Base-by-base conservation (phyloP, 2,888 invertebrate genomes). In the Euplexia lucipara region DNA sequence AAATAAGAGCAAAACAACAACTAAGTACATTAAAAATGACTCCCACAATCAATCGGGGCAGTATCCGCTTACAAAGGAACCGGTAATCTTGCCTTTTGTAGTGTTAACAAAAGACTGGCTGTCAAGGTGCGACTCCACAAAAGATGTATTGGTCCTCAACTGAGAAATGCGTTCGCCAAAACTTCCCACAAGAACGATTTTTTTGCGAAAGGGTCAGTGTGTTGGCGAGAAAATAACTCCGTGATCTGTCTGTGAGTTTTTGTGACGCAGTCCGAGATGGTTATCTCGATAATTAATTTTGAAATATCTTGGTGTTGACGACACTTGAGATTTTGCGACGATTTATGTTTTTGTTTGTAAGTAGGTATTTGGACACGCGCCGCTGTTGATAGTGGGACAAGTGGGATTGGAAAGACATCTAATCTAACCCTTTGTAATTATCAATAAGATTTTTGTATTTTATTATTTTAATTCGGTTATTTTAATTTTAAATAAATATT, bases 61-160 rank as follows among this genome's bases (percentile, higher is more conserved):
- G 87, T 88, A 88, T 92, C 88, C 81, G 68, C 82, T 89, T 86
- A 88, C 89, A 91, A 91, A 89, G 85, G 83, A 82, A 82, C 86
- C 89, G 86, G 88, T 90, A 90, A 91, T 89, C 88, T 88, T 81
- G 68, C 75, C 82, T 82, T 86, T 86, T 87, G 85, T 84, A 69
- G 66, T 65, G 68, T 62, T 62, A 81, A 91, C 91, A 92, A 92
- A 86, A 80, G 84, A 47, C 58, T 77, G 76, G 60, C 70, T 75
- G 84, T 87, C 90, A 93, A 93, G 93, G 92, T 92, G 92, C 86
- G 79, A 72, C 68, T 52, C 65, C 69, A 86, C 90, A 93, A 87
- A 84, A 85, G 86, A 84, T 75, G 58, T 79, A 81, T 81, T 79
- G 82, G 82, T 71, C 62, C 75, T 61, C 52, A 82, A 81, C 83